A percentile compares a stretch with the other conserved stretches of the same genome.
These are phyloP conservation scores for Eucidaris tribuloides DNA, from an alignment of 35 echinoderm and acorn worm genomes.

Conservation along the genomic window DNA sequence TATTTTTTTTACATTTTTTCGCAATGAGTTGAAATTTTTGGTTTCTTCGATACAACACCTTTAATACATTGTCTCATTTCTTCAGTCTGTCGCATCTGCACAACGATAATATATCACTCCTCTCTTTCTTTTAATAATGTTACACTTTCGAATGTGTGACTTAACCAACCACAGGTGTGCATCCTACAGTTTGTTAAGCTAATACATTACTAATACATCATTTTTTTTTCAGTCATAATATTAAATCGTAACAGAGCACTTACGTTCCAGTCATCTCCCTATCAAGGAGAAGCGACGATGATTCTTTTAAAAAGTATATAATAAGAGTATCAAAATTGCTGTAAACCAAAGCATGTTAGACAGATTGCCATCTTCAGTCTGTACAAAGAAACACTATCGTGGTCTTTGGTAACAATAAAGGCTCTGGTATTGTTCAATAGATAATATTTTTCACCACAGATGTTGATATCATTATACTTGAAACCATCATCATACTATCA, in stretches of 20 bases:
- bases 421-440: conserved; percentile 12
- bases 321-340: conserved; percentile 20
- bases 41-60: conserved; percentile 2
- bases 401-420: conserved; percentile 22
- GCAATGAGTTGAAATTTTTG: not conserved
- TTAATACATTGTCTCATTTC: not conserved
- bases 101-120: not conserved
- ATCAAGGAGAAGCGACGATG: not conserved
- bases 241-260: not conserved
- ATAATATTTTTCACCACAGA: conserved; percentile 14
- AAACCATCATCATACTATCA: not conserved
- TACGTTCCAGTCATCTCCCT: conserved; percentile 4
- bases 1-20: not conserved
- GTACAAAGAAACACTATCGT: conserved; percentile 12
- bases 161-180: not conserved
- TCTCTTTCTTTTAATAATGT: not conserved
- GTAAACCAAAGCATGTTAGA: not conserved
- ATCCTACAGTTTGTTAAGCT: not conserved
- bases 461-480: not conserved
- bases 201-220: not conserved
- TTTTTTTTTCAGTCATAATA: conserved; percentile 7
- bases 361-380: not conserved
- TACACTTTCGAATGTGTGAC: not conserved
- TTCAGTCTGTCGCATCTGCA: not conserved
- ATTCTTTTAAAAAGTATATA: conserved; percentile 15